Percentiles rank a stretch among this genome's conserved stretches.
Conservation (phyloP, 2,113 vertebrate species). For the Talpa occidentalis region DNA sequence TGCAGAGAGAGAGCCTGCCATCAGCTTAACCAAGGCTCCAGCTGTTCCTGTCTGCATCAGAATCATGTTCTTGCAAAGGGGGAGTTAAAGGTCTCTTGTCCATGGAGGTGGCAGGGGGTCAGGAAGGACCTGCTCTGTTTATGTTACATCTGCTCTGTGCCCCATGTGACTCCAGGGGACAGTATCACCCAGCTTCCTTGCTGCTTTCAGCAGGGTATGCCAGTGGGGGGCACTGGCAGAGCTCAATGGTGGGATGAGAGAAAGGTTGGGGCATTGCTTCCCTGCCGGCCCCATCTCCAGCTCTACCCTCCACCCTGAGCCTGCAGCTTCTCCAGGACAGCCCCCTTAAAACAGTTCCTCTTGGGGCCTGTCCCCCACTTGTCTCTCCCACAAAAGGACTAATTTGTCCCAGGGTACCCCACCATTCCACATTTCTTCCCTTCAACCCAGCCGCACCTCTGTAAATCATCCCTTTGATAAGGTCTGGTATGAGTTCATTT, state of each 20-base stretch:
- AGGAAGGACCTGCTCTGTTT: not conserved
- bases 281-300: fast-evolving
- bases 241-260: not conserved
- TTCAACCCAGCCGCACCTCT: not conserved
- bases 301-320: not conserved
- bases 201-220: not conserved
- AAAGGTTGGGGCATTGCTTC: not conserved
- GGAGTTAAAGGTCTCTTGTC: not conserved
- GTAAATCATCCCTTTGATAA: not conserved
- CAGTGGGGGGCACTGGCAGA: not conserved
- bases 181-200: not conserved
- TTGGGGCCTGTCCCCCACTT: too few relatives aligned
- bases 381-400: not conserved
- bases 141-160: too few relatives aligned
- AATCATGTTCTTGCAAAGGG: not conserved
- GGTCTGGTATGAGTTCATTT: not conserved
- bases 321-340: too few relatives aligned
- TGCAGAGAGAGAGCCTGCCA: not conserved
- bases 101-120: not conserved
- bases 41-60: not conserved
- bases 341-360: not conserved
- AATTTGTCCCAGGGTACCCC: not conserved
- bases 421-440: not conserved
- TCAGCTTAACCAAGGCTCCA: not conserved
- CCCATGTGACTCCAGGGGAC: not conserved